Conservation (phyloP, 2,113 vertebrate genomes). For the Leptosomus discolor region DNA sequence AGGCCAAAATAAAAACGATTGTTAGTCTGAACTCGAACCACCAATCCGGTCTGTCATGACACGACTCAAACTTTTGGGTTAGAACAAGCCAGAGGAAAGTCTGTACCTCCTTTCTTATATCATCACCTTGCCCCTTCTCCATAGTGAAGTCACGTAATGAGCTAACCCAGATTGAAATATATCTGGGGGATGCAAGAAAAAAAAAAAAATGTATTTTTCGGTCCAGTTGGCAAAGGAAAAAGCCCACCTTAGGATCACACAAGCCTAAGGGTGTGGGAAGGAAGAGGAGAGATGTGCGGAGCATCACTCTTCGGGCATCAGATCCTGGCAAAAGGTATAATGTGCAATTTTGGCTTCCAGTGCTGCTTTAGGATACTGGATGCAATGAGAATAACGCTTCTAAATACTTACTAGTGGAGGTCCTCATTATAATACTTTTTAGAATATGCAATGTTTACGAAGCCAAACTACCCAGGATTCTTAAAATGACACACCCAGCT, state of each 20-base stretch:
- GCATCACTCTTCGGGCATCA: neutral
- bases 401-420: neutral
- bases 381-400: neutral
- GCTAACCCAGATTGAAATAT: neutral
- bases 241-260: neutral
- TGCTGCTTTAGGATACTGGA: neutral
- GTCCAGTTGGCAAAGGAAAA: neutral
- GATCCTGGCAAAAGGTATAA: neutral
- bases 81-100: neutral
- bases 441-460: neutral
- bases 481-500: neutral
- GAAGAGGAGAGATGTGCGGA: neutral
- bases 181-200: neutral
- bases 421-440: neutral
- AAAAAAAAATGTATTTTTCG: neutral
- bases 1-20: neutral
- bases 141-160: neutral
- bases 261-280: neutral
- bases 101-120: neutral
- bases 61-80: neutral
- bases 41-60: neutral
- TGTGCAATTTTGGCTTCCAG: neutral
- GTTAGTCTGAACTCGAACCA: neutral
- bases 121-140: neutral
- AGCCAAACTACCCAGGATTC: neutral